Evolutionary conservation across 2,888 invertebrate species (phyloP).

Genomic region (Corythucha ciliata): DNA sequence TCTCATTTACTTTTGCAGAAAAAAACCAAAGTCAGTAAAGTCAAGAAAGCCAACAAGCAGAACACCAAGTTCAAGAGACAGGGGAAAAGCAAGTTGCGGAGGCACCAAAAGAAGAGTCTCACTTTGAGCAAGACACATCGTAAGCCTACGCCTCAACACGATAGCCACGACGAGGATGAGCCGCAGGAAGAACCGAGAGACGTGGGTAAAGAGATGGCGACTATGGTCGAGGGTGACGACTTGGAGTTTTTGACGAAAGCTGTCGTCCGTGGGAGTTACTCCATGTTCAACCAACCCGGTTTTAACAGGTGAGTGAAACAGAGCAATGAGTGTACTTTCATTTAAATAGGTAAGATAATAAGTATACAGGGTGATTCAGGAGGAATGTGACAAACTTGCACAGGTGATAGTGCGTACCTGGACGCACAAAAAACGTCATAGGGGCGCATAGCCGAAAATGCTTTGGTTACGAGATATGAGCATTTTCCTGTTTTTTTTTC

Average conservation of each 20-base stretch:
- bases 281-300: slow-evolving; percentile 43
- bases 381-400: too few relatives aligned
- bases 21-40: slow-evolving; percentile 46
- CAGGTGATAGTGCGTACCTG: too few relatives aligned
- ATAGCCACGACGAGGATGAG: slow-evolving; percentile 35
- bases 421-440: too few relatives aligned
- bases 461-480: too few relatives aligned
- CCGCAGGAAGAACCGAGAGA: slow-evolving; percentile 41
- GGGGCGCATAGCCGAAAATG: too few relatives aligned
- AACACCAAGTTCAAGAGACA: slow-evolving; percentile 50
- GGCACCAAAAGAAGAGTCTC: slow-evolving; percentile 41
- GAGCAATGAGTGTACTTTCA: too few relatives aligned
- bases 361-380: too few relatives aligned
- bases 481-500: too few relatives aligned
- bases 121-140: slow-evolving; percentile 9
- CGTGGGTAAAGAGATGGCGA: slow-evolving; percentile 48
- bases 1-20: slow-evolving; percentile 17
- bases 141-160: slow-evolving; percentile 35
- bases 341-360: too few relatives aligned
- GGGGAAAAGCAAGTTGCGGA: slow-evolving; percentile 46
- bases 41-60: slow-evolving; percentile 50
- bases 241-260: slow-evolving; percentile 47
- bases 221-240: slow-evolving; percentile 52
- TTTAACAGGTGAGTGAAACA: slow-evolving; percentile 38
- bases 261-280: slow-evolving; percentile 44